Base-by-base conservation (phyloP, 2,888 invertebrate genomes). In the Chaitophorus viminalis region DNA sequence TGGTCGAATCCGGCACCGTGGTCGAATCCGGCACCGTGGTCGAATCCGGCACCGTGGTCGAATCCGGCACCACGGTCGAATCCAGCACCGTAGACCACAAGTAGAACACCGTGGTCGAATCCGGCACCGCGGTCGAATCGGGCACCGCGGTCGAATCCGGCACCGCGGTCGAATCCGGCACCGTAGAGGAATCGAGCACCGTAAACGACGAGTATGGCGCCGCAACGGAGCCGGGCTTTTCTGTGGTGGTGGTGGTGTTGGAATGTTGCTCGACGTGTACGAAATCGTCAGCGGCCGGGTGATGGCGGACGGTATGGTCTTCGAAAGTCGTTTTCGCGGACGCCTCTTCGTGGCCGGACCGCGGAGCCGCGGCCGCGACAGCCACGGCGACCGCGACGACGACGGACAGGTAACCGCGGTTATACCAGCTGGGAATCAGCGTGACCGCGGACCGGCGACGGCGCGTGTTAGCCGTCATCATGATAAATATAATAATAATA, bases 241-340 rank as follows among this genome's bases (percentile, higher is more conserved):
- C 65, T 17, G 76, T 39, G 31, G 83, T 75, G 74, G 82, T 82
- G 31, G 70, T 65, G 33, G 39, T 65, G 65, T 29, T 36, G 76
- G 52, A 5, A 25, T 60, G 5, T n/a, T n/a, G n/a, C n/a, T n/a
- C n/a, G n/a, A n/a, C 46, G 46, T 11, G 46, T 14, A 46, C 46
- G 14, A 25, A 8, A 60, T 9, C n/a, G 31, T 31, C n/a, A 14
- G n/a, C 68, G 68, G 60, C 25, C 60, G 21, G 60, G 60, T 21
- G 21, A 5, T 25, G 8, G 5, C 60, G 8, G 5, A 25, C 60
- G 25, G 25, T 6, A 8, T 5, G 21, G 68, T n/a, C n/a, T n/a
- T n/a, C 68, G 29, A 14, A 0, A n/a, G n/a, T 29, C n/a, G 68
- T 1, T 46, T 11, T 29, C 68, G 68, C n/a, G 8, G 1, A 70